Base-by-base conservation (phyloP, 2,797 vertebrate species). In the Sebastes diaconus region DNA sequence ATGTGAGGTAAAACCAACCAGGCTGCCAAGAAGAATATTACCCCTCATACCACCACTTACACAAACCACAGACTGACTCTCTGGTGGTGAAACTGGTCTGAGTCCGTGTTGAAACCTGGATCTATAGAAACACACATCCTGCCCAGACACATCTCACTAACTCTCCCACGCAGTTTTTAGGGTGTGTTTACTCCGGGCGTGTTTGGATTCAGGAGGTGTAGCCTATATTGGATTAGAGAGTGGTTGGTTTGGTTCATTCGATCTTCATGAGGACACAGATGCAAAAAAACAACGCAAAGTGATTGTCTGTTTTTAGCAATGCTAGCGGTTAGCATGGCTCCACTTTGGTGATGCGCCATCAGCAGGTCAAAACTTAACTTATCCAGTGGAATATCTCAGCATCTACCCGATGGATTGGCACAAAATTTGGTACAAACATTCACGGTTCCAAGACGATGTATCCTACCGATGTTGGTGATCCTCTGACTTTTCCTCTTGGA, bases 341-440 rank as follows among this genome's bases (percentile, higher is more conserved):
- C 39, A 42, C 36, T 36, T 36, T 36, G 36, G 11, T 36, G 36
- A 36, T 36, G 36, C 36, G 12, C 36, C 36, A 36, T 36, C 36
- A 36, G 36, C 36, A 36, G 36, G 36, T 36, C 36, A 13, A 36
- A 36, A 36, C 36, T 36, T 36, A 36, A 36, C 0, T 36, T 36
- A 36, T 36, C 13, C 13, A 42, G 39, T 42, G 39, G 0, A 6
- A 14, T 42, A 42, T 16, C 39, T 42, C 39, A 14, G 39, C 0
- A 42, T 14, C 39, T 42, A 42, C 13, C 39, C 0, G 0, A 42
- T 16, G 39, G 39, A 42, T 6, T 42, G 39, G 39, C 2, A 0
- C 39, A 42, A 14, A 14, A 16, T 42, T 42, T 42, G 39, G 39
- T 14, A 42, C 39, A 42, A 16, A 42, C 39, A 42, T 42, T 42